Conservation (phyloP, 2,797 vertebrate species). For the Gobionotothen gibberifrons region DNA sequence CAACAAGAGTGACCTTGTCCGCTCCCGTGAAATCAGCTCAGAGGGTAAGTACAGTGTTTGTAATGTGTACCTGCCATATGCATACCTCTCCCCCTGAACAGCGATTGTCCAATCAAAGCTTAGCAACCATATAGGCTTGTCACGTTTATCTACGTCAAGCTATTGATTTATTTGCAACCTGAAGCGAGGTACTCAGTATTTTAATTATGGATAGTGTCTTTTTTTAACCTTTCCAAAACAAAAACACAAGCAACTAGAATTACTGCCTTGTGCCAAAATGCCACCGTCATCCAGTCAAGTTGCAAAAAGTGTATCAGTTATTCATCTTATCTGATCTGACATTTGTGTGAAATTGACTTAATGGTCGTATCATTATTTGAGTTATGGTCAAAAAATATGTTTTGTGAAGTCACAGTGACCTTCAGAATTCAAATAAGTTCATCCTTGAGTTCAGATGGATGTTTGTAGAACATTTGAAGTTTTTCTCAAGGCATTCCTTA, state of each 20-base stretch:
- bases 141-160: neutral
- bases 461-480: no score
- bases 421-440: no score
- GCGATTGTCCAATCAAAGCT: neutral
- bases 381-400: no score
- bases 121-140: neutral
- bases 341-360: no score
- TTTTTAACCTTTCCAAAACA: neutral
- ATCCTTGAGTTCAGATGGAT: no score
- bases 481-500: no score
- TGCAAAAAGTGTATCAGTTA: no score
- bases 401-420: no score
- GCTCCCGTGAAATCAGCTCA: constrained; percentile 90
- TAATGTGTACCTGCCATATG: constrained; percentile 4
- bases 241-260: neutral
- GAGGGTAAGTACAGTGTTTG: constrained; percentile 82
- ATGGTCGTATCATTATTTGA: no score
- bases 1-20: constrained; percentile 94
- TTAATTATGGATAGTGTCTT: neutral
- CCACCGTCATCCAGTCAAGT: no score
- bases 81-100: neutral
- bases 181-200: neutral
- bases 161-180: neutral
- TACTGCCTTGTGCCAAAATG: no score
- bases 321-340: no score